These are phyloP conservation scores for Lepus europaeus DNA, from an alignment of 2,113 vertebrate species.

Conservation along the genomic window DNA sequence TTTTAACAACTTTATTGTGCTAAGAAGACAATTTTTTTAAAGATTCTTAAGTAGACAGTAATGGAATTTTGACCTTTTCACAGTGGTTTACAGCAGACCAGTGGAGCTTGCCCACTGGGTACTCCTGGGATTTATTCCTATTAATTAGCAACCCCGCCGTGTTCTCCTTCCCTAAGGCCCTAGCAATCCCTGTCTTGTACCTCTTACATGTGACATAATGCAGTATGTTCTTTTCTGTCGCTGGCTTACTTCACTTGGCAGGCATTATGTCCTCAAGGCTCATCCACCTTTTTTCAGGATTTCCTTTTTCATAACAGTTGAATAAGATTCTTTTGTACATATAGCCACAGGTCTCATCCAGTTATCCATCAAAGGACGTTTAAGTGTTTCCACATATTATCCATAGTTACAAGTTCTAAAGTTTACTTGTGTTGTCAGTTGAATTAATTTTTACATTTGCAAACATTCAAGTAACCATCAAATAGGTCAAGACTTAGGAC, in stretches of 20 bases:
- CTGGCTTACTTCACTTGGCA: not conserved
- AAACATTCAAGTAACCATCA: not conserved
- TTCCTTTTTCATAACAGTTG: not conserved
- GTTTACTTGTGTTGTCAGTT: not conserved
- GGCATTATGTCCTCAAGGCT: not conserved
- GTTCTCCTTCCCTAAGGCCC: accelerated
- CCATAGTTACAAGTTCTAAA: not conserved
- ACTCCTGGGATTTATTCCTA: not conserved
- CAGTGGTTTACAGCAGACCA: not conserved
- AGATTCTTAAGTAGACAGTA: not conserved
- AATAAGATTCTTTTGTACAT: not conserved
- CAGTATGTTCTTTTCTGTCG: not conserved
- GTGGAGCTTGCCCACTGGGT: not conserved
- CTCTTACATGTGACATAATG: not conserved
- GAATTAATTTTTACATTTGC: not conserved
- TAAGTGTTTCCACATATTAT: not conserved
- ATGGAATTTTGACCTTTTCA: not conserved
- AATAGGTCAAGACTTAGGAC: not conserved
- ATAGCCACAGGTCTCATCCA: not conserved
- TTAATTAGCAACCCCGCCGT: not conserved
- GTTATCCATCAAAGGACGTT: not conserved
- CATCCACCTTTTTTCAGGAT: not conserved
- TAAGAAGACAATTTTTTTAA: not conserved
- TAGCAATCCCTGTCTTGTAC: not conserved
- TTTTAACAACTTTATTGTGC: not conserved